Percentiles rank a stretch among this genome's conserved stretches.
These are phyloP conservation scores for Tenthredo distinguenda DNA, from an alignment of 2,888 invertebrate species.

Conservation along the genomic window DNA sequence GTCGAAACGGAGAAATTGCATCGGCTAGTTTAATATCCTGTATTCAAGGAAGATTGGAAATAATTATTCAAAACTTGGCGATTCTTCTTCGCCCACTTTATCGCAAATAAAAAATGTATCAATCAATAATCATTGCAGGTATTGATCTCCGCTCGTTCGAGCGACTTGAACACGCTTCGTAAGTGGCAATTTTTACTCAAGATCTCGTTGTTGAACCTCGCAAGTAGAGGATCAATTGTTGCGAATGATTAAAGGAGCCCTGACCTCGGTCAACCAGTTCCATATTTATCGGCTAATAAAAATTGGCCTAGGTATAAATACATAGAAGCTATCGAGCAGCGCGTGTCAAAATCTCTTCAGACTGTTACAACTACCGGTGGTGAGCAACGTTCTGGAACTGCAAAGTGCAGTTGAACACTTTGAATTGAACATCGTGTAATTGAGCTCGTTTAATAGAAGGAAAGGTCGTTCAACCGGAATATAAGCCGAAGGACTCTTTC, in stretches of 20 bases:
- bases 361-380: not conserved
- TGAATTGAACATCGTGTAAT: not conserved
- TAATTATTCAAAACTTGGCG: not conserved
- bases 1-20: not conserved
- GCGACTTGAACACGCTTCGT: not conserved
- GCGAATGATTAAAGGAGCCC: not conserved
- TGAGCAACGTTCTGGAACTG: not conserved
- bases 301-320: not conserved
- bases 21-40: not conserved
- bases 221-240: not conserved
- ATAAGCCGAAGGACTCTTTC: not conserved
- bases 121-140: not conserved
- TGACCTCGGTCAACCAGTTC: not conserved
- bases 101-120: not conserved
- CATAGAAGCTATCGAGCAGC: not conserved
- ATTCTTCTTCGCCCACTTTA: not conserved
- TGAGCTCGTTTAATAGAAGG: not conserved
- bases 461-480: conserved; percentile 4
- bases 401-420: not conserved
- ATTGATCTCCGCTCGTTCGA: not conserved
- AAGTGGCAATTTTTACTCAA: not conserved
- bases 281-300: not conserved
- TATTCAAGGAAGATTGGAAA: not conserved
- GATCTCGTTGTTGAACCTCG: not conserved
- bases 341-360: not conserved